phyloP scores from a whole-genome alignment of 2,113 vertebrate genomes.

The Carlito syrichta region DNA sequence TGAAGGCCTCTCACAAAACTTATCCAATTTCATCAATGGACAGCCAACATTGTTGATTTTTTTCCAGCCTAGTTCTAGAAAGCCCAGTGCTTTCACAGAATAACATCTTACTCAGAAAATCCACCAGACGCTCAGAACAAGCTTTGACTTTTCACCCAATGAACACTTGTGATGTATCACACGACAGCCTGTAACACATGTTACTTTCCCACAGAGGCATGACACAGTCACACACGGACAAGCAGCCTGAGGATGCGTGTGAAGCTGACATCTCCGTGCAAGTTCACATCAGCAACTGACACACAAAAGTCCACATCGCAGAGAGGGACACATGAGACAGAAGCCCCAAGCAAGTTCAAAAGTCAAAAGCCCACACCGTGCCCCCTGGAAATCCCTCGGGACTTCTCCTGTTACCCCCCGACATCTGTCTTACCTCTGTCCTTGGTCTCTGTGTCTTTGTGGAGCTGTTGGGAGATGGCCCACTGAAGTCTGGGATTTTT shows the following conservation, averaged over 20 bases:
- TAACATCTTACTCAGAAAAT: not conserved
- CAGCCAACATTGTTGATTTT: not conserved
- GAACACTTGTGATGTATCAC: not conserved
- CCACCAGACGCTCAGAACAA: not conserved
- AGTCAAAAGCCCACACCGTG: no score
- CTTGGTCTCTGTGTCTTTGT: not conserved
- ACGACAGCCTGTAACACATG: not conserved
- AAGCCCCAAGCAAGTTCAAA: no score
- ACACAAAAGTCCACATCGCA: rapidly evolving
- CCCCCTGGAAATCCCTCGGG: no score
- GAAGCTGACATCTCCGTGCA: not conserved
- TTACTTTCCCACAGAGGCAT: not conserved
- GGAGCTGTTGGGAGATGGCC: rapidly evolving
- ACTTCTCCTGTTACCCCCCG: rapidly evolving
- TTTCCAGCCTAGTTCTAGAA: not conserved
- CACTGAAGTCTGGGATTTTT: rapidly evolving
- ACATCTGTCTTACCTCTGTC: not conserved
- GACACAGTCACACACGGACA: not conserved
- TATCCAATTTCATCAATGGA: no score
- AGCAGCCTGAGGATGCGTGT: no score
- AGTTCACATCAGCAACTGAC: not conserved
- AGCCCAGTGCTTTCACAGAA: not conserved
- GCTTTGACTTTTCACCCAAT: not conserved
- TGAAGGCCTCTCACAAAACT: not conserved
- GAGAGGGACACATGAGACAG: not conserved